These are phyloP conservation scores for Cyclura pinguis DNA, from an alignment of 2,797 vertebrate genomes.

Conservation along the genomic window DNA sequence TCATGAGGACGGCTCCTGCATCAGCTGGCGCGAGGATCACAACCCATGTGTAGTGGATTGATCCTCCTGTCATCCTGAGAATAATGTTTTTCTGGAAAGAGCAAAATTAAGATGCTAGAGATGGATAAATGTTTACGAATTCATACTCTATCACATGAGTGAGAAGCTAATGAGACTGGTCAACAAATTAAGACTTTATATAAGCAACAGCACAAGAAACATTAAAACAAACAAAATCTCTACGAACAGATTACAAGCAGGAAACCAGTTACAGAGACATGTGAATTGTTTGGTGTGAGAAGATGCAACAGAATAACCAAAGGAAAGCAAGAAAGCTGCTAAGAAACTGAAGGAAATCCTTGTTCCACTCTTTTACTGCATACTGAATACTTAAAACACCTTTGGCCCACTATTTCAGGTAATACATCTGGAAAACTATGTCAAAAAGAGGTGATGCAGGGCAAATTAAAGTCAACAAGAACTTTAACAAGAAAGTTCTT, in stretches of 20 bases:
- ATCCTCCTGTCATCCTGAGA: neutral
- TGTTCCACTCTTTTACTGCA: neutral
- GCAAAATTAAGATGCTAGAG: neutral
- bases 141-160: neutral
- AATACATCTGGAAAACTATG: constrained; percentile 26
- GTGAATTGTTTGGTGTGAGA: neutral
- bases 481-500: neutral
- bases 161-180: neutral
- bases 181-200: neutral
- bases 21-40: no score
- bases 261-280: neutral
- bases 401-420: neutral
- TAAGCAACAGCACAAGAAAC: neutral
- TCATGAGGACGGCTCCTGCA: no score
- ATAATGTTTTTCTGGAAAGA: neutral
- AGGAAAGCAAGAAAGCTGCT: neutral
- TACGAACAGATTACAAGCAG: neutral
- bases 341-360: neutral
- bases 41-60: no score
- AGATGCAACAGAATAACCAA: no score
- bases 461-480: neutral
- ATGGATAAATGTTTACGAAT: neutral
- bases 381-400: neutral
- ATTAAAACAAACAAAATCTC: neutral
- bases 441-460: neutral